Base-by-base conservation (phyloP, 1,140 invertebrate genomes). In the Achroia grisella region DNA sequence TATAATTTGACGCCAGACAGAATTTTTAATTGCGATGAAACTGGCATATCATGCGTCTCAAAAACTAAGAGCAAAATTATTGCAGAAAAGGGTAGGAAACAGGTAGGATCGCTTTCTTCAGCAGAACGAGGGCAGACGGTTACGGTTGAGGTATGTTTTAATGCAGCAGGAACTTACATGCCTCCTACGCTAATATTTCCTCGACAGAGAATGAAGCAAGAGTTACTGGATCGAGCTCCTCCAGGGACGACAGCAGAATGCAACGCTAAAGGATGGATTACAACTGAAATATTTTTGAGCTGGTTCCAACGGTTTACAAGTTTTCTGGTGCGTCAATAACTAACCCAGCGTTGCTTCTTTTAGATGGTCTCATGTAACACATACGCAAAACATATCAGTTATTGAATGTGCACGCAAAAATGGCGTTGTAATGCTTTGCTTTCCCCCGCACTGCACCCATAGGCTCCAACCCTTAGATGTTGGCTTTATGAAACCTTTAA, bases 361-460 rank as follows among this genome's bases (percentile, higher is more conserved):
- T 77, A 28, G 70, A 78, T 60, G 71, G 66, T n/a, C n/a, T 0
- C 67, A 72, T 53, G 39, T 48, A 45, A 60, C 28, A 13, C 59
- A 67, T 34, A 59, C 48, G 27, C 32, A 56, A 60, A 60, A 62
- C 48, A 10, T 62, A 12, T 43, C 52, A 10, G 43, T 62, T 1
- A 62, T 67, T 48, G 39, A 62, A 42, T 27, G 52, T 30, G 51
- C 52, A 35, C 42, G 65, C 34, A 62, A 56, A 35, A 55, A 56
- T 55, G 46, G 48, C 14, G 51, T 62, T 34, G 31, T 61, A 35
- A 53, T 73, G 8, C 39, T 71, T 47, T 63, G 57, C 33, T 64
- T 71, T 46, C 70, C 74, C 3, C 67, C 69, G 6, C 72, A 83
- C 44, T 79, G 73, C 30, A 79, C 65, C 1, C 75, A 82, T 46